Percentiles rank a stretch among this genome's conserved stretches.
phyloP scores from a whole-genome alignment of 2,113 vertebrate species.

The Abramis brama region DNA sequence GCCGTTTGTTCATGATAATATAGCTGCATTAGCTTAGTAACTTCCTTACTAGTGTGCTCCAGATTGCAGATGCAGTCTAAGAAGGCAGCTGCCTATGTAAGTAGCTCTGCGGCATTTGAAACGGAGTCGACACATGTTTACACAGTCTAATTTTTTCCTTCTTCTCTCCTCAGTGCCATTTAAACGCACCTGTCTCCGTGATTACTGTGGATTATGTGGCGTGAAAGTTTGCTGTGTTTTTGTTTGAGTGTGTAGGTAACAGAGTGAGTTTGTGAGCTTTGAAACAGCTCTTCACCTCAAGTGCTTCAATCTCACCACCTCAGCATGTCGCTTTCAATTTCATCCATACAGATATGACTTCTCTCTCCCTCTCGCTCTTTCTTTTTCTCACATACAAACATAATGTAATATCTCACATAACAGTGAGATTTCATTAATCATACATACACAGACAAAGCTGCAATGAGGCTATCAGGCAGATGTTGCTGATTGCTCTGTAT shows the following conservation, averaged over 20 bases:
- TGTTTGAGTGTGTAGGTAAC: background rate
- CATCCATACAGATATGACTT: conserved; percentile 17
- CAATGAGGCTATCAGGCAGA: conserved; percentile 10
- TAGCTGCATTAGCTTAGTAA: background rate
- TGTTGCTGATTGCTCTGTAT: background rate
- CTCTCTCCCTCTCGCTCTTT: conserved; percentile 5
- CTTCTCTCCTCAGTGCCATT: background rate
- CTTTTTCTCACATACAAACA: background rate
- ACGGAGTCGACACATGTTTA: background rate
- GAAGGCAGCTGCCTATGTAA: background rate
- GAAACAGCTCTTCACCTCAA: conserved; percentile 50
- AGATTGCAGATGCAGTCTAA: no score
- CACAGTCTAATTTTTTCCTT: background rate
- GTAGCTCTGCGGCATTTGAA: background rate
- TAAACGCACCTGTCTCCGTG: background rate
- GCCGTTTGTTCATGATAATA: background rate
- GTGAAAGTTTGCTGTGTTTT: background rate
- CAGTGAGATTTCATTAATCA: background rate
- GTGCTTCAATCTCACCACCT: conserved; percentile 47
- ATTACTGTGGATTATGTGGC: background rate
- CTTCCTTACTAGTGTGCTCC: background rate
- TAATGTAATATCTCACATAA: background rate
- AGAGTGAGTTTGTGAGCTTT: conserved; percentile 43
- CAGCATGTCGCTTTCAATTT: conserved; percentile 33
- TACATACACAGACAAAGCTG: background rate